Evolutionary conservation across 1,140 invertebrate genomes (phyloP), one percentile per base, ranked within the genome.

Genomic region (Propsilocerus akamusi): DNA sequence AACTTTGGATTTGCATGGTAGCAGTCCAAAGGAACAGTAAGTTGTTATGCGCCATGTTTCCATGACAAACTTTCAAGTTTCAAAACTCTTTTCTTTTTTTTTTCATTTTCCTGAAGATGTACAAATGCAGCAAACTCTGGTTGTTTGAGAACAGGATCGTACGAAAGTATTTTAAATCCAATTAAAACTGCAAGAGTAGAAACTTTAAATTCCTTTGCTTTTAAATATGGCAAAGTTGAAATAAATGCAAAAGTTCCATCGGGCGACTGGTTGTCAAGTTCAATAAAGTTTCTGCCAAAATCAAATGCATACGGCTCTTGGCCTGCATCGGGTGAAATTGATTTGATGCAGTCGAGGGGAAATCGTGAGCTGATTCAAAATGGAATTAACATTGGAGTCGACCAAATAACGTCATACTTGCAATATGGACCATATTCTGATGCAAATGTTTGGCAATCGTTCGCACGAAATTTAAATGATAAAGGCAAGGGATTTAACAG

Each of bases 211-310:
- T 65, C 67, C 12, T 72, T 77, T 54, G 61, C 62, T 26, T 77
- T 77, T 58, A 61, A 61, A 49, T 80, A 77, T 51, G 78, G 76
- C 5, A 70, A 68, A 51, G 61, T 81, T 26, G 71, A 80, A 63
- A 63, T 81, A 23, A 68, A 67, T 25, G 78, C 78, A 3, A 80
- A 78, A 63, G 59, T 81, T 48, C 79, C 79, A 0, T 58, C 57
- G 4, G 78, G 78, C 30, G 78, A 82, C 61, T 82, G 78, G 78
- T 60, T 81, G 25, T 80, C 74, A 69, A 78, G 78, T 52, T 70
- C 72, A 71, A 49, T 50, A 54, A 72, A 74, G 64, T 52, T 78
- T 52, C 63, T 78, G 65, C 77, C 77, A 0, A 61, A 66, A 3
- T 59, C 65, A 53, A 75, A 75, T 53, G 50, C 54, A 0, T 78